Base-by-base conservation (phyloP, 2,113 vertebrate species). In the Dipodomys spectabilis region DNA sequence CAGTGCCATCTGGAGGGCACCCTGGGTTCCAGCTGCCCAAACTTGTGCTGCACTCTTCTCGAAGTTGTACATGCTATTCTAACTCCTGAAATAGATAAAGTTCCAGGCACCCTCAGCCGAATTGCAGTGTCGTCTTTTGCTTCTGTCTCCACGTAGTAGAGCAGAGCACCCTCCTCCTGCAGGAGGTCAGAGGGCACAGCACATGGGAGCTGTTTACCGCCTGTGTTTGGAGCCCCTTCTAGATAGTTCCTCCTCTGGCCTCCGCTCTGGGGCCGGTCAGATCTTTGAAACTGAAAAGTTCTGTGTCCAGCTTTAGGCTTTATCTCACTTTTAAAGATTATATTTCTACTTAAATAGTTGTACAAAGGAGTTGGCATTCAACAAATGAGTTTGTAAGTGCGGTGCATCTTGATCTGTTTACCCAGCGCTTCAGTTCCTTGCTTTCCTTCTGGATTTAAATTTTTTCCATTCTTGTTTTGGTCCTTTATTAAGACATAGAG, bases 181-280 rank as follows among this genome's bases (percentile, higher is more conserved):
- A 93, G 80, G n/a, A 2, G 79, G 90, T 64, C 79, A 64, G 87
- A 96, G 96, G 90, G 57, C 77, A 96, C 53, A 95, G 92, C 97
- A 49, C 0, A 3, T 45, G 96, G 96, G 97, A 96, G 91, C 96
- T 94, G 28, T 96, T 97, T 91, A 84, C 91, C 94, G 91, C 93
- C 94, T 0, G 0, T 74, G 79, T 86, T 94, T 92, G 86, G 95
- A 95, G 87, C 77, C 39, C 28, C 78, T 94, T 95, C 90, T 96
- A 39, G 96, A 96, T 97, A 96, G 95, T 39, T 39, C 78, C 85
- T 96, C 96, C 95, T 93, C 53, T 57, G 53, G 53, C 53, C 53
- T 16, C 53, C 15, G 53, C 53, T 16, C 15, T 18, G 15, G 11
- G 15, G 53, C 71, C 25, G 71, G 68, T 44, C 78, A 16, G 25